Conservation (phyloP, 2,797 vertebrate genomes). For the Poliocrania exsul region DNA sequence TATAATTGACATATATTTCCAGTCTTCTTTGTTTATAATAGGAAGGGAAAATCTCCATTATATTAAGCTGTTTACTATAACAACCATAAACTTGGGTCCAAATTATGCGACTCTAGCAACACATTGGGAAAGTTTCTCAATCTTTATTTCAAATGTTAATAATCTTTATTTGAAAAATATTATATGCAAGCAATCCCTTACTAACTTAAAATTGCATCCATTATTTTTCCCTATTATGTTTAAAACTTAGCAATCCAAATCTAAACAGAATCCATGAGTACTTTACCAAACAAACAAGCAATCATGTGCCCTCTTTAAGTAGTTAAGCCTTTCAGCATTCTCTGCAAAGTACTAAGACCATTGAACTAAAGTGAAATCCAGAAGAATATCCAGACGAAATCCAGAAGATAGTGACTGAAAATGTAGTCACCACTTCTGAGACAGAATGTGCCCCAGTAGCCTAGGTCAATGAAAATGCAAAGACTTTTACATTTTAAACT, state of each 20-base stretch:
- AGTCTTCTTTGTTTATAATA: not conserved
- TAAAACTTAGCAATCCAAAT: not conserved
- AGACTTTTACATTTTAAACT: not conserved
- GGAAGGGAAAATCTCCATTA: not conserved
- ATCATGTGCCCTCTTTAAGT: not conserved
- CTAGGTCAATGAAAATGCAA: not conserved
- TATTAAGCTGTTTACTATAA: not conserved
- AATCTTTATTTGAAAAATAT: not conserved
- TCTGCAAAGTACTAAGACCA: not conserved
- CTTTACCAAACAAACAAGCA: not conserved
- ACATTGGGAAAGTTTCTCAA: not conserved
- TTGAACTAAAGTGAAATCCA: not conserved
- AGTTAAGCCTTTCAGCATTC: not conserved
- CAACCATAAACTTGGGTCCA: not conserved
- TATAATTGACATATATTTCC: not conserved
- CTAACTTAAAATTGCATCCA: not conserved
- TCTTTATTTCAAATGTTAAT: not conserved
- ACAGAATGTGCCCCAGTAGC: not conserved
- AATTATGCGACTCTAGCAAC: not conserved
- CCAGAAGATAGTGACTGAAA: not conserved
- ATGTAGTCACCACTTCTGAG: not conserved
- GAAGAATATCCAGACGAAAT: not conserved
- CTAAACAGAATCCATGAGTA: not conserved
- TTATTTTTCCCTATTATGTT: not conserved
- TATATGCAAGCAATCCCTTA: not conserved